Conservation (phyloP, 2,888 invertebrate genomes). For the Scrobipalpa atriplicella region DNA sequence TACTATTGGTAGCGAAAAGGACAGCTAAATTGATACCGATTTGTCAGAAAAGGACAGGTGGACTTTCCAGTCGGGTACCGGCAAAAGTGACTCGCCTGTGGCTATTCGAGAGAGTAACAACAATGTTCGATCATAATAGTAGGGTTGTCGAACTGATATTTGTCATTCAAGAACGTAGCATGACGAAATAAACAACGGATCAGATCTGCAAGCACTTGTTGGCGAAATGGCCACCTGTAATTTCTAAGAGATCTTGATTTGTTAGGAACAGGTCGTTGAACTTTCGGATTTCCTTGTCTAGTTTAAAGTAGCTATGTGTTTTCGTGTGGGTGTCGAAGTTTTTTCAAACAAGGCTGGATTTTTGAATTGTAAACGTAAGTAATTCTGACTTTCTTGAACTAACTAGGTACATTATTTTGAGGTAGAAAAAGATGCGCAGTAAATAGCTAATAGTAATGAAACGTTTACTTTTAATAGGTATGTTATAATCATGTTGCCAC, state of each 20-base stretch:
- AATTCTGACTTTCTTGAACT: not conserved
- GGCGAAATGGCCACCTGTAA: not conserved
- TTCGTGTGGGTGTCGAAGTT: not conserved
- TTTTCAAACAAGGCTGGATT: not conserved
- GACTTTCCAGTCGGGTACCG: constrained; percentile 35
- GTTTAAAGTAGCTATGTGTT: no score
- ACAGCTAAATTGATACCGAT: constrained; percentile 29
- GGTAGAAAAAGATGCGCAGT: no score
- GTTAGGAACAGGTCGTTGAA: not conserved
- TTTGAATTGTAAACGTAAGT: no score
- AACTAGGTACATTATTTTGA: no score
- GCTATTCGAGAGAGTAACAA: constrained; percentile 51
- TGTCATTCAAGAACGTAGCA: constrained; percentile 26
- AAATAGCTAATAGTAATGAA: no score
- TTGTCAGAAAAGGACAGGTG: constrained; percentile 30
- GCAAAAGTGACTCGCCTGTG: constrained; percentile 55
- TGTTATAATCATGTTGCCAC: not conserved
- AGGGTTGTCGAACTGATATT: constrained; percentile 44
- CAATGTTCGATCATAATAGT: constrained; percentile 46
- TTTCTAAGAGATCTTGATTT: not conserved
- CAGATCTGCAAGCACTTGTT: constrained; percentile 3
- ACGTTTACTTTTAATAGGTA: not conserved
- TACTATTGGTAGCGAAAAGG: constrained; percentile 27
- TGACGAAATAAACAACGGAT: constrained; percentile 20
- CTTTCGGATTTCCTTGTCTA: not conserved